A percentile compares a stretch with the other conserved stretches of the same genome.
Evolutionary conservation across 2,888 invertebrate species (phyloP).

Genomic region (Panopea generosa): DNA sequence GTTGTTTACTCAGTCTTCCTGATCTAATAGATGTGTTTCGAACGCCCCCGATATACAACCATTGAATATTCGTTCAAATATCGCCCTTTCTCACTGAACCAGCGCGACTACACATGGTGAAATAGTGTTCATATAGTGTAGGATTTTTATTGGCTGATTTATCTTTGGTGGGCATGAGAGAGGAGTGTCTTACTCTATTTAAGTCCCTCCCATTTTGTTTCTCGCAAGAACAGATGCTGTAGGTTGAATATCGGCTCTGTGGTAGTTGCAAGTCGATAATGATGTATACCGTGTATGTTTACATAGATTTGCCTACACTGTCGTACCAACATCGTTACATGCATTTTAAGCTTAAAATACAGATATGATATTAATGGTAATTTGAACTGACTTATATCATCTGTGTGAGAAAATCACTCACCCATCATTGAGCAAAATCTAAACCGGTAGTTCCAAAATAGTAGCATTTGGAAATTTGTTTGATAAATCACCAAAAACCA

Average conservation of each 20-base stretch:
- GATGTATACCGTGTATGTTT: no score
- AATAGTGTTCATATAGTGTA: not conserved
- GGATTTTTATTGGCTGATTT: not conserved
- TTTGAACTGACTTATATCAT: no score
- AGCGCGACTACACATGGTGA: constrained; percentile 22
- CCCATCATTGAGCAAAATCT: no score
- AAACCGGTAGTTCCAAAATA: no score
- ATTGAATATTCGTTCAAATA: constrained; percentile 21
- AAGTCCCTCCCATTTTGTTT: not conserved
- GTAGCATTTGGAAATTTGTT: no score
- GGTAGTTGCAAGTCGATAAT: not conserved
- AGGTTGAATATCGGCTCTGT: not conserved
- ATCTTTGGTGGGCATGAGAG: not conserved
- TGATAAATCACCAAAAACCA: no score
- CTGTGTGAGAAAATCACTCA: no score
- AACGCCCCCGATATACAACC: constrained; percentile 22
- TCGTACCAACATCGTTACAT: no score
- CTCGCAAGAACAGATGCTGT: not conserved
- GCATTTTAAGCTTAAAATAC: no score
- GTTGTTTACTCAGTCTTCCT: constrained; percentile 44
- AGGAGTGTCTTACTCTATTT: not conserved
- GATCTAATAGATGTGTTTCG: constrained; percentile 26
- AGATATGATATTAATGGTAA: no score
- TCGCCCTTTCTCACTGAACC: constrained; percentile 25
- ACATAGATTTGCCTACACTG: no score